Percentiles rank a stretch among this genome's conserved stretches.
Conservation (phyloP, 2,113 vertebrate species). For the Neolamprologus tretocephalus region DNA sequence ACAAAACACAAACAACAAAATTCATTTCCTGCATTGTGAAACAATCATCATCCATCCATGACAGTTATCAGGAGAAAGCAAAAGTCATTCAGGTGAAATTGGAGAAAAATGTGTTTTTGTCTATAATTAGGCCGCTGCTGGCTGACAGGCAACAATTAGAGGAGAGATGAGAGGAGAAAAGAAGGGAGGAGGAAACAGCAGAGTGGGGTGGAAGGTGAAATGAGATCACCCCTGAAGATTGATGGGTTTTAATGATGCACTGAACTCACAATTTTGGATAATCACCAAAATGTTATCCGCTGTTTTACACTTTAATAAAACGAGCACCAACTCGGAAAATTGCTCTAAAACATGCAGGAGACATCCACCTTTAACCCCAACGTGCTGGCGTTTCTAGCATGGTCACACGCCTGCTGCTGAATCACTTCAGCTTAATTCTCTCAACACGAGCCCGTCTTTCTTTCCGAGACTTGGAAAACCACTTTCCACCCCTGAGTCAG, state of each 20-base stretch:
- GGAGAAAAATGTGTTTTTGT: not conserved
- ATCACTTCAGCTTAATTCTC: not conserved
- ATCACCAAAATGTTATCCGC: not conserved
- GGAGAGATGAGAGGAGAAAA: not conserved
- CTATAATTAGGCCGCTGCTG: not conserved
- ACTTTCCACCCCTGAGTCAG: not conserved
- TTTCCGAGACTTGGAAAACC: not conserved
- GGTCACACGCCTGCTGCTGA: not conserved
- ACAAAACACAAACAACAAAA: not conserved
- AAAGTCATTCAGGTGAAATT: not conserved
- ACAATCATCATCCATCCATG: constrained; percentile 6
- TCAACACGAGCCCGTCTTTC: accelerated
- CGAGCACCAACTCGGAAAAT: not conserved
- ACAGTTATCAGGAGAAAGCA: not conserved
- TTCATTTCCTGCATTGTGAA: not conserved
- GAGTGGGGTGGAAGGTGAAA: not conserved
- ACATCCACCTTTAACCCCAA: not conserved
- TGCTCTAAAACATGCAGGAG: not conserved
- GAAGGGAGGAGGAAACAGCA: not conserved
- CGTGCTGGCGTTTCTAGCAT: not conserved
- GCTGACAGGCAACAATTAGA: not conserved
- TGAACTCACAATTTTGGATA: not conserved
- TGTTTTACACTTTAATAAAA: not conserved
- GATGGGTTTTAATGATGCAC: not conserved
- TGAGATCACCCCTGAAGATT: not conserved